These are phyloP conservation scores for Phrynosoma platyrhinos DNA, from an alignment of 2,113 vertebrate species.

Conservation along the genomic window DNA sequence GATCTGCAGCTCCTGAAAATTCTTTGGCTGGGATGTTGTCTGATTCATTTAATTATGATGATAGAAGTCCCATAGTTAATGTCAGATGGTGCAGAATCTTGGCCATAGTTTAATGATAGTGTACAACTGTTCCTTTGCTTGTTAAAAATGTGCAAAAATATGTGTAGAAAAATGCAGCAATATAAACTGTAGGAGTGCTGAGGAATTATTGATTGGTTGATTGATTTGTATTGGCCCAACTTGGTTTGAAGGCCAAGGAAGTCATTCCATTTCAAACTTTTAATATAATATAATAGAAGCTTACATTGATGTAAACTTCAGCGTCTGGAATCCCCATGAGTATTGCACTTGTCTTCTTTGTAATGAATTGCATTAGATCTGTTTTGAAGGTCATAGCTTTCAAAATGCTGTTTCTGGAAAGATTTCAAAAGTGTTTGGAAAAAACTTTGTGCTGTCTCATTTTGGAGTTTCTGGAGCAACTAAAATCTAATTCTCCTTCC, in stretches of 20 bases:
- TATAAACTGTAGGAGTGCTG: constrained; percentile 15
- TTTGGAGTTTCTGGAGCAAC: constrained; percentile 48
- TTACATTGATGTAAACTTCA: constrained; percentile 44
- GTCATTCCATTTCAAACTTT: constrained; percentile 24
- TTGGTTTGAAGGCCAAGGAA: constrained; percentile 30
- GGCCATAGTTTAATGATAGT: constrained; percentile 32
- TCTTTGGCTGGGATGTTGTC: no score
- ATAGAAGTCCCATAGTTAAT: no score
- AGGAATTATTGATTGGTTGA: constrained; percentile 45
- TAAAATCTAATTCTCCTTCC: neutral
- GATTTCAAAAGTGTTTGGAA: constrained; percentile 14
- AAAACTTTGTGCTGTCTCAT: neutral
- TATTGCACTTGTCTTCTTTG: constrained; percentile 35
- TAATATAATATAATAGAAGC: constrained; percentile 40
- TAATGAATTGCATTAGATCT: constrained; percentile 40
- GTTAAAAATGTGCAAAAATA: constrained; percentile 15
- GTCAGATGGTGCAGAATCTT: no score
- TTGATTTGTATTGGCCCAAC: constrained; percentile 42
- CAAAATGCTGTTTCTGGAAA: constrained; percentile 41
- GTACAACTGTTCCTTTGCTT: constrained; percentile 8
- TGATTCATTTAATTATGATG: no score
- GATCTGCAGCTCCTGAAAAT: no score
- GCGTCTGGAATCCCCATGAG: neutral
- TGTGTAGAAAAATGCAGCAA: neutral
- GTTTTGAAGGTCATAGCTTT: constrained; percentile 50